A percentile compares a stretch with the other conserved stretches of the same genome.
phyloP scores from a whole-genome alignment of 1,140 invertebrate species.

The Meteorus sp. region DNA sequence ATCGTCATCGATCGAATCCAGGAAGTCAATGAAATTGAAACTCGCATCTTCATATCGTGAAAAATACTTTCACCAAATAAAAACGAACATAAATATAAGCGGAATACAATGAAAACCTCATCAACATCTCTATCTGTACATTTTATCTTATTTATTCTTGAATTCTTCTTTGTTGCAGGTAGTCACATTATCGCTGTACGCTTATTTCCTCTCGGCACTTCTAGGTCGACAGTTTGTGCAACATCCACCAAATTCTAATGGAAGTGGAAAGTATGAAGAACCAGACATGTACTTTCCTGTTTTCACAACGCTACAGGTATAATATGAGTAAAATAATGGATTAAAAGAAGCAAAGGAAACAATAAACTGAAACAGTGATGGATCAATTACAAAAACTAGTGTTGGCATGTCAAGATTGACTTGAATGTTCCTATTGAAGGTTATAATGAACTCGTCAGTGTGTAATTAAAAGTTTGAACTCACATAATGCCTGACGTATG shows the following conservation, averaged over 20 bases:
- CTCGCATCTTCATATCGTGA: neutral
- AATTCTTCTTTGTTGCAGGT: slow-evolving; percentile 67
- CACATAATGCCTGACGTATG: too few species aligned
- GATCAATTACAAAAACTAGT: neutral
- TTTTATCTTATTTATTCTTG: slow-evolving; percentile 3
- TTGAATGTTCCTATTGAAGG: slow-evolving; percentile 6
- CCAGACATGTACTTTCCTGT: slow-evolving; percentile 91
- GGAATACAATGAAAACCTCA: neutral
- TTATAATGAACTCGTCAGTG: neutral
- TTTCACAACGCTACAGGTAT: slow-evolving; percentile 87
- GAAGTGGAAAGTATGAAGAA: slow-evolving; percentile 66
- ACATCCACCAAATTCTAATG: slow-evolving; percentile 46
- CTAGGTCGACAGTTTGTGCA: slow-evolving; percentile 79
- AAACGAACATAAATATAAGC: neutral
- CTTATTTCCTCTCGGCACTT: slow-evolving; percentile 87
- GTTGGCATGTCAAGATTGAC: neutral
- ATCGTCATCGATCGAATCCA: slow-evolving; percentile 1
- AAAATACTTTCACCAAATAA: neutral
- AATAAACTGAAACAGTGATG: neutral
- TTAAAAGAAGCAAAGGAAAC: too few species aligned
- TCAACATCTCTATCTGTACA: too few species aligned
- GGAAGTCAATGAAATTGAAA: slow-evolving; percentile 12
- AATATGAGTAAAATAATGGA: too few species aligned
- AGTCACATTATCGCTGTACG: slow-evolving; percentile 87
- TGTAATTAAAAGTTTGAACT: too few species aligned